A percentile compares a stretch with the other conserved stretches of the same genome.
Conservation (phyloP, 2,797 vertebrate species). For the Myiothlypis chrysogaster region DNA sequence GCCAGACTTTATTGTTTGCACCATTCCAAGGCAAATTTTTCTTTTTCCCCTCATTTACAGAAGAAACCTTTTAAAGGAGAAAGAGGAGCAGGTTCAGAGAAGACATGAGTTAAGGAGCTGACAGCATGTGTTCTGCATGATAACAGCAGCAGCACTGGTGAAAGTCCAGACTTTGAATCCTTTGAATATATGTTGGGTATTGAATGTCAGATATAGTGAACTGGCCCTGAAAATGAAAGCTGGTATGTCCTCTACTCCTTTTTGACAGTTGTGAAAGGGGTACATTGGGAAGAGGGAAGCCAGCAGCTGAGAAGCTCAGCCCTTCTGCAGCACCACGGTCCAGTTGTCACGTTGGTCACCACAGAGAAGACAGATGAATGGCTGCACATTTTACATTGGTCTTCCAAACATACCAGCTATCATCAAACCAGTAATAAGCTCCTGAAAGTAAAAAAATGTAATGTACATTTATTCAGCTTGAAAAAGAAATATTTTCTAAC, state of each 20-base stretch:
- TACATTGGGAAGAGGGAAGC: not conserved
- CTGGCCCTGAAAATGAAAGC: not conserved
- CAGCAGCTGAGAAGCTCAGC: not conserved
- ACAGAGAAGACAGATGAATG: not conserved
- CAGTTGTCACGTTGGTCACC: not conserved
- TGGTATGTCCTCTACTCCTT: not conserved
- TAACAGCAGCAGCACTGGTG: not conserved
- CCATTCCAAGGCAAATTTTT: not conserved
- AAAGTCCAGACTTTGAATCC: not conserved
- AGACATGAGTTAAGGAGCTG: not conserved
- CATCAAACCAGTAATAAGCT: not conserved
- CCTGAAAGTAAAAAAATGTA: not conserved
- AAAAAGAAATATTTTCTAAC: not conserved
- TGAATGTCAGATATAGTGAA: not conserved
- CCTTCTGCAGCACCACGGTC: not conserved
- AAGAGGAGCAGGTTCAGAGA: conserved; percentile 5
- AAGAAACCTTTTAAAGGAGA: not conserved
- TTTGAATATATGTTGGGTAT: not conserved
- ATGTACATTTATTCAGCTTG: not conserved
- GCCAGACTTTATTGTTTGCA: not conserved
- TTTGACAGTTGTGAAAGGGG: not conserved
- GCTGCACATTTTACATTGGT: not conserved
- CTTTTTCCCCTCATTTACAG: not conserved
- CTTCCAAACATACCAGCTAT: not conserved
- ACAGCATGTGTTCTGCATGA: not conserved